A percentile compares a stretch with the other conserved stretches of the same genome.
phyloP scores from a whole-genome alignment of 2,888 invertebrate genomes.

The Bembecia ichneumoniformis region DNA sequence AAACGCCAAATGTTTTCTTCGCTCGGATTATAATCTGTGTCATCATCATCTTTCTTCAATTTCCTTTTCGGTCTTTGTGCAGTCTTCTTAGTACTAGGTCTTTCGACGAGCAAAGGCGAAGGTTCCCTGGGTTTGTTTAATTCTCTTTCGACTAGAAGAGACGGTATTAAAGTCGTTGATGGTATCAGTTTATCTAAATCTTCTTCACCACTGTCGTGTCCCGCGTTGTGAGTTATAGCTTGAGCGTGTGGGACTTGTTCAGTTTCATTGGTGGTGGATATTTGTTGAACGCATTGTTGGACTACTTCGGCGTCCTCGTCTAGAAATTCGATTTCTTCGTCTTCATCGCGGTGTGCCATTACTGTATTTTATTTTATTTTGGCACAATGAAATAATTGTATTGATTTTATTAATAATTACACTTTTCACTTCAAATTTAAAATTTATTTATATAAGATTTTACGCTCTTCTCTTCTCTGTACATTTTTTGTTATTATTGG shows the following conservation, averaged over 20 bases:
- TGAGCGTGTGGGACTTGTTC: background rate
- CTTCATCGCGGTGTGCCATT: slow-evolving; percentile 31
- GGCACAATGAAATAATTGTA: no score
- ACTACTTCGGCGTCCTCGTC: slow-evolving; percentile 63
- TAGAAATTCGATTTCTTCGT: slow-evolving; percentile 56
- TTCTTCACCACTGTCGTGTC: background rate
- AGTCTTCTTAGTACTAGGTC: slow-evolving; percentile 2
- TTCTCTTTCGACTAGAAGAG: slow-evolving; percentile 29
- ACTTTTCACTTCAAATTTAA: no score
- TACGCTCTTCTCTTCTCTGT: no score
- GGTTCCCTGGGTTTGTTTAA: no score
- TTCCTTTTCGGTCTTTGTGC: slow-evolving; percentile 14
- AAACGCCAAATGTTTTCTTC: slow-evolving; percentile 18
- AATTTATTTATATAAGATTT: no score
- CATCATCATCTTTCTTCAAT: slow-evolving; percentile 33
- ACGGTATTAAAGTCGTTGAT: slow-evolving; percentile 4
- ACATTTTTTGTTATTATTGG: no score
- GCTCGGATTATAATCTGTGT: slow-evolving; percentile 51
- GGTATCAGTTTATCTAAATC: background rate
- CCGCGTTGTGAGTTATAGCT: background rate
- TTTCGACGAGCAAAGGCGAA: slow-evolving; percentile 10
- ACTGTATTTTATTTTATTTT: no score
- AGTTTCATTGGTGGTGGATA: background rate
- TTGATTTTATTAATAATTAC: no score
- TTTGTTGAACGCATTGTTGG: slow-evolving; percentile 47